Evolutionary conservation across 2,113 vertebrate species (phyloP), one percentile per base, ranked within the genome.

Genomic region (Nerophis lumbriciformis): DNA sequence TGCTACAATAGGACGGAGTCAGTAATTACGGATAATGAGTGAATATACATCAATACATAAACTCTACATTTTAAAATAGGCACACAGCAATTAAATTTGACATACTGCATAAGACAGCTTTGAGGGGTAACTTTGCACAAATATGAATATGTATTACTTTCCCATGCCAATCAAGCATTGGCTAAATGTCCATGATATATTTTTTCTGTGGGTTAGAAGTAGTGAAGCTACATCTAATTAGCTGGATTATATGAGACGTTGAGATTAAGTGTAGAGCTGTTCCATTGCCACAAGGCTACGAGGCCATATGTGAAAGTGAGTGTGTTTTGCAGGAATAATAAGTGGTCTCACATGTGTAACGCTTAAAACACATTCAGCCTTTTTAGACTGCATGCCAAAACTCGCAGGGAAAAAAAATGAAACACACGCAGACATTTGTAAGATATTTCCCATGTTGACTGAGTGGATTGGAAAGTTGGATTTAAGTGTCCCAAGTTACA

Each of bases 101-200:
- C 83, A 86, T 86, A 84, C 72, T 62, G 73, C 77, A 63, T 64
- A 58, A 80, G 42, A 70, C 72, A 53, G 72, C 67, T 69, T 78
- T 63, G 58, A 76, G 66, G 62, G 79, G 75, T 54, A 71, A 51
- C 38, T 56, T 65, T 73, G 61, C 77, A 69, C 76, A 67, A 83
- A 79, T 85, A 84, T 82, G 80, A 81, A 82, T 85, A 86, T 84
- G 79, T 61, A 83, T 83, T 80, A 69, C 49, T 71, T 87, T 86
- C 81, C 15, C 11, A 53, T 80, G 81, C 84, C 84, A 85, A 87
- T 87, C 85, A 88, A 69, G 74, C 69, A 71, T 62, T 66, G 79
- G 67, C 80, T 85, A 87, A 88, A 86, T 48, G 79, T 73, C 71
- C 75, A 82, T 87, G 80, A 83, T 83, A 65, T 65, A 59, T 72